Base-by-base conservation (phyloP, 2,113 vertebrate species). In the Oncorhynchus tshawytscha region DNA sequence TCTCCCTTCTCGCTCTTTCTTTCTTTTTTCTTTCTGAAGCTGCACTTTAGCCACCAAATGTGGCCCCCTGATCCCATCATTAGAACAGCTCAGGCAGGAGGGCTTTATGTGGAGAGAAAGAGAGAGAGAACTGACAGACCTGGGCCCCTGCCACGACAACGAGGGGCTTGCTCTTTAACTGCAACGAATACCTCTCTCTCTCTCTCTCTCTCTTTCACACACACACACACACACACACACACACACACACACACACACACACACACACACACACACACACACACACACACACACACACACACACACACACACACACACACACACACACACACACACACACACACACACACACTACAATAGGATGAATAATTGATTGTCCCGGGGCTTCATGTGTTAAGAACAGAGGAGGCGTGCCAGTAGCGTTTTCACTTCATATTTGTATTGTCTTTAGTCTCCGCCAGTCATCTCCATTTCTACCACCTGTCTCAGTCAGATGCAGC, bases 401-500 rank as follows among this genome's bases (percentile, higher is more conserved):
- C 84, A 91, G 93, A 91, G 92, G 86, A 91, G 92, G 94, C 85
- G 94, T 92, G 95, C 95, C 95, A 94, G 89, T 92, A 93, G 95
- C 92, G 91, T 96, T 96, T 98, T 99, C 96, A 99, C 95, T 98
- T 97, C 94, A 95, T 95, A 98, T 98, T 97, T 99, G 95, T 97
- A 95, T 89, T 94, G 95, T 94, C 97, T 98, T 98, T 98, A 96
- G 96, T 98, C 97, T 97, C 84, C 83, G 90, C 71, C 84, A 93
- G 95, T 96, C 94, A 98, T 97, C 96, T 98, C 94, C 96, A 97
- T 97, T 97, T 98, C 96, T 95, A 96, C 97, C 96, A 96, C 95
- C 96, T 96, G 95, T 95, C 95, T 95, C 93, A 95, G 93, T 96
- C 88, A 76, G 91, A 94, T 94, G 92, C 51, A 18, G 51, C 15